Conservation (phyloP, 92 coral and sea anemone genomes). For the Blastomussa wellsi region DNA sequence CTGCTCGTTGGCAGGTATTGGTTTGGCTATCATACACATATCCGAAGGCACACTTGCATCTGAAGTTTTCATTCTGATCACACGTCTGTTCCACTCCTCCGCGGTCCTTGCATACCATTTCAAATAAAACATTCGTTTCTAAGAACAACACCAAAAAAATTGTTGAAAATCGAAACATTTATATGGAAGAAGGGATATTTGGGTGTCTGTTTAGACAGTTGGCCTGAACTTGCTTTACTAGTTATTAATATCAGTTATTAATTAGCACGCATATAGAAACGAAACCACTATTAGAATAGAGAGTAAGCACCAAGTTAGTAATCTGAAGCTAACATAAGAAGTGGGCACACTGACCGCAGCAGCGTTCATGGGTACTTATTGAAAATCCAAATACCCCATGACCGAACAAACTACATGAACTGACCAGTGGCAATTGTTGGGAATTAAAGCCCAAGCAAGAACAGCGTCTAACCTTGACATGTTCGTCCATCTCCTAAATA, state of each 20-base stretch:
- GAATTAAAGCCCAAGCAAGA: no score
- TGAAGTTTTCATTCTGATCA: background rate
- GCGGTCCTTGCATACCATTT: slow-evolving; percentile 7
- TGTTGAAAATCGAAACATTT: background rate
- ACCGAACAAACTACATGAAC: no score
- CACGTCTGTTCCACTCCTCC: background rate
- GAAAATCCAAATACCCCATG: no score
- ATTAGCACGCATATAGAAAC: no score
- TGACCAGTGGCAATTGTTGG: no score
- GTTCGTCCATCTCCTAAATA: slow-evolving; percentile 14
- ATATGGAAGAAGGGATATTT: background rate
- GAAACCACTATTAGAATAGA: no score
- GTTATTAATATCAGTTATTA: no score
- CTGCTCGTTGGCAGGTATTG: background rate
- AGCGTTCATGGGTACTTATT: no score
- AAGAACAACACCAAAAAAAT: background rate
- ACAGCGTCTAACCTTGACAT: slow-evolving; percentile 14
- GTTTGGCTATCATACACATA: slow-evolving; percentile 4
- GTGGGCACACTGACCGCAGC: no score
- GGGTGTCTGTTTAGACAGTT: background rate
- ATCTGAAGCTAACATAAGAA: no score
- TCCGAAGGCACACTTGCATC: slow-evolving; percentile 16
- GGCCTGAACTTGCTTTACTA: no score
- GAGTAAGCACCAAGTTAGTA: no score
- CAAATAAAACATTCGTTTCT: background rate